Conservation (phyloP, 2,888 invertebrate genomes). For the Hyalella azteca region DNA sequence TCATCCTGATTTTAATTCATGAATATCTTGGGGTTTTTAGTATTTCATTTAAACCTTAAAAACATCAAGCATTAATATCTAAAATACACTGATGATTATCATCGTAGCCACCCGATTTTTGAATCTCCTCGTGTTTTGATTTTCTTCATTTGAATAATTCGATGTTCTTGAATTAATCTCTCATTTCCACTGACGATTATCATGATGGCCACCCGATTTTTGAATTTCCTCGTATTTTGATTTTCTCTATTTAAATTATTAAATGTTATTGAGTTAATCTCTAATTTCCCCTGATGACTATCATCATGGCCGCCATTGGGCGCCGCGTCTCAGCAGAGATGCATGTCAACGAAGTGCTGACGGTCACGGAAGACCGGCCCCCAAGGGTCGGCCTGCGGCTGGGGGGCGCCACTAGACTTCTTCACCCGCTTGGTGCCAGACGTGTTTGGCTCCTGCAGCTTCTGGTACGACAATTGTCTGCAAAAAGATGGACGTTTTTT, state of each 20-base stretch:
- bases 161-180: background rate
- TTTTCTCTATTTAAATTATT: background rate
- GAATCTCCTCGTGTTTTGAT: background rate
- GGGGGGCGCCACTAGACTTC: slow-evolving; percentile 60
- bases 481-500: no score
- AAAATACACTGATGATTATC: no score
- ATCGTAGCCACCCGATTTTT: no score
- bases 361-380: slow-evolving; percentile 77
- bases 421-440: background rate
- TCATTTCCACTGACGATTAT: no score
- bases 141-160: background rate
- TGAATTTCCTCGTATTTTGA: background rate
- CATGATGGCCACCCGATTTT: no score
- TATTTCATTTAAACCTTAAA: background rate
- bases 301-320: no score
- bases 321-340: slow-evolving; percentile 63
- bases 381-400: slow-evolving; percentile 69
- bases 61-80: background rate
- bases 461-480: background rate
- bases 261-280: background rate
- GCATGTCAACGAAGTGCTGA: slow-evolving; percentile 75
- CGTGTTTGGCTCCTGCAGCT: slow-evolving; percentile 4
- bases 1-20: no score
- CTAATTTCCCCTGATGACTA: no score
- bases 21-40: background rate